A percentile compares a stretch with the other conserved stretches of the same genome.
Conservation (phyloP, 2,888 invertebrate genomes). For the Notodonta ziczac region DNA sequence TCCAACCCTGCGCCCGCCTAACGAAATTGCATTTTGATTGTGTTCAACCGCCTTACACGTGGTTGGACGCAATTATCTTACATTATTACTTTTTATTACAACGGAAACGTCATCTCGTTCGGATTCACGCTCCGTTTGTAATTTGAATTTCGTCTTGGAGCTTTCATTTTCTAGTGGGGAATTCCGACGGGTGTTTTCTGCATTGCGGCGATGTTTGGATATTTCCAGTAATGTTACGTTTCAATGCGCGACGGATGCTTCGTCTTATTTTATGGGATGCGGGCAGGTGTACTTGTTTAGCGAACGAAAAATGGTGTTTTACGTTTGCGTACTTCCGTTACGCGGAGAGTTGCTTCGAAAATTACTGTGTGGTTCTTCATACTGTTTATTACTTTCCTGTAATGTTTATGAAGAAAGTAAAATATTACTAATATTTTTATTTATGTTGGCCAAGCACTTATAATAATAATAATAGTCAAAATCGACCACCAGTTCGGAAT, state of each 20-base stretch:
- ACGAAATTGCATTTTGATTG: conserved; percentile 76
- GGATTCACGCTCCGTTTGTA: conserved; percentile 36
- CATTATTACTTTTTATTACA: conserved; percentile 69
- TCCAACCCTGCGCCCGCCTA: conserved; percentile 34
- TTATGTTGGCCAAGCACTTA: no score
- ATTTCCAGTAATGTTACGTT: conserved; percentile 27
- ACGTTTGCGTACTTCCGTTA: neutral
- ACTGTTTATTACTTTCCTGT: neutral
- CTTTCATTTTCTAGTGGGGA: conserved; percentile 37
- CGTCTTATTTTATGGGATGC: conserved; percentile 23
- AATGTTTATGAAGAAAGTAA: no score
- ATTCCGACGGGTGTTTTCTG: conserved; percentile 30
- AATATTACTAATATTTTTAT: no score
- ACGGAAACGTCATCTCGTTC: conserved; percentile 44
- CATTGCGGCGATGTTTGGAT: conserved; percentile 36
- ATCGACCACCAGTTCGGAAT: no score
- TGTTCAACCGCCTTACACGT: conserved; percentile 62
- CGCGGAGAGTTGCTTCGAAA: neutral
- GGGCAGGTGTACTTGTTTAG: conserved; percentile 6
- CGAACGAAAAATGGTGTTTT: conserved; percentile 9
- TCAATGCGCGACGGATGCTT: conserved; percentile 28
- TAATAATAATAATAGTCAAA: no score
- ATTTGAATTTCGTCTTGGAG: conserved; percentile 43
- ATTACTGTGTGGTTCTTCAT: neutral
- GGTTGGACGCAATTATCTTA: conserved; percentile 66